Conservation (phyloP, 2,888 invertebrate species). For the Epistrophe grossulariae region DNA sequence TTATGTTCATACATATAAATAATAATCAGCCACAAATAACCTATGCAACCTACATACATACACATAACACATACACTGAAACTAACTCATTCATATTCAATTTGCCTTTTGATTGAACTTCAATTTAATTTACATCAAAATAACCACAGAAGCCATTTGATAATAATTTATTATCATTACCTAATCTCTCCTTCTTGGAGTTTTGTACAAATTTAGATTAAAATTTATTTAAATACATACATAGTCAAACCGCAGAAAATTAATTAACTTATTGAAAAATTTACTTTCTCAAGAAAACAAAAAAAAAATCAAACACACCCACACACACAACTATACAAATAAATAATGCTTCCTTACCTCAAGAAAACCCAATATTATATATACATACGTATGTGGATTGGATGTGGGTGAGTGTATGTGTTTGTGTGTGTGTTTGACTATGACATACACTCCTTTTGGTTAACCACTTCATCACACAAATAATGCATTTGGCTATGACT, state of each 20-base stretch:
- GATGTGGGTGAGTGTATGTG: too few relatives aligned
- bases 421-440: conserved; percentile 2
- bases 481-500: conserved; percentile 67
- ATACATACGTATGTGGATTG: not conserved
- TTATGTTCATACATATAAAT: not conserved
- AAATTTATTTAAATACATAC: conserved; percentile 13
- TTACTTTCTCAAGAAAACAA: not conserved
- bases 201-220: conserved; percentile 29
- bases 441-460: conserved; percentile 38
- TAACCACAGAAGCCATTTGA: conserved; percentile 56
- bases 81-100: not conserved
- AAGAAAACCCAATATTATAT: conserved; percentile 12
- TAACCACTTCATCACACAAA: conserved; percentile 70
- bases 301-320: too few relatives aligned
- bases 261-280: conserved; percentile 60
- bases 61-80: too few relatives aligned
- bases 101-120: conserved; percentile 35
- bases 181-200: not conserved
- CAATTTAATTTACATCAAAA: conserved; percentile 34
- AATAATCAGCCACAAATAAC: conserved; percentile 10
- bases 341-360: not conserved
- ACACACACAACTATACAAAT: not conserved
- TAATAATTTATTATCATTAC: conserved; percentile 22
- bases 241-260: conserved; percentile 61
- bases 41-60: not conserved